Evolutionary conservation across 2,113 vertebrate genomes (phyloP).

Genomic region (Myiozetetes cayanensis): DNA sequence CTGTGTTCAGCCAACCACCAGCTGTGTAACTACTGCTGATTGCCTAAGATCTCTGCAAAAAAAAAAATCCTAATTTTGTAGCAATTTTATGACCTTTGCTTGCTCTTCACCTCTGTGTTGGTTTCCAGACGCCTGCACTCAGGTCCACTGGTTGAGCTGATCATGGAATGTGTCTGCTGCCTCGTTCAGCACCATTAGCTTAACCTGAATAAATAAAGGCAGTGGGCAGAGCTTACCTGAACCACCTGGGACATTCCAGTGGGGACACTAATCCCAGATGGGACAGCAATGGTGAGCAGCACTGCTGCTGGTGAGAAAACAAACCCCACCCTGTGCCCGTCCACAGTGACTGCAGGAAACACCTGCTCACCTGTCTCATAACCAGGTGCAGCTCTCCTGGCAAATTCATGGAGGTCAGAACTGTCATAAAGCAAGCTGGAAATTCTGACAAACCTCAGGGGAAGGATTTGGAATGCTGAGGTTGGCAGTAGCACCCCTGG

Average conservation of each 20-base stretch:
- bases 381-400: not conserved
- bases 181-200: not conserved
- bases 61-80: not conserved
- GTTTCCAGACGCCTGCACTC: not conserved
- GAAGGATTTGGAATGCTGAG: not conserved
- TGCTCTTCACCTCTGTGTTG: not conserved
- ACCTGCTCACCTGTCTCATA: not conserved
- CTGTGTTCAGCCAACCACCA: not conserved
- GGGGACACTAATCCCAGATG: not conserved
- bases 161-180: not conserved
- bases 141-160: not conserved
- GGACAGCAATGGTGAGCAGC: not conserved
- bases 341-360: not conserved
- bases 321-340: rapidly evolving
- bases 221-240: not conserved
- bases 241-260: not conserved
- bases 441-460: not conserved
- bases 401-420: not conserved
- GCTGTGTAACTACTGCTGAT: not conserved
- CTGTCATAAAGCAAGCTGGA: not conserved
- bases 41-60: not conserved
- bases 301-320: not conserved
- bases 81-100: not conserved
- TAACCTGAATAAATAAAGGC: not conserved
- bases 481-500: not conserved